Conservation (phyloP, 1,140 invertebrate species). For the Drosophila malerkotliana region DNA sequence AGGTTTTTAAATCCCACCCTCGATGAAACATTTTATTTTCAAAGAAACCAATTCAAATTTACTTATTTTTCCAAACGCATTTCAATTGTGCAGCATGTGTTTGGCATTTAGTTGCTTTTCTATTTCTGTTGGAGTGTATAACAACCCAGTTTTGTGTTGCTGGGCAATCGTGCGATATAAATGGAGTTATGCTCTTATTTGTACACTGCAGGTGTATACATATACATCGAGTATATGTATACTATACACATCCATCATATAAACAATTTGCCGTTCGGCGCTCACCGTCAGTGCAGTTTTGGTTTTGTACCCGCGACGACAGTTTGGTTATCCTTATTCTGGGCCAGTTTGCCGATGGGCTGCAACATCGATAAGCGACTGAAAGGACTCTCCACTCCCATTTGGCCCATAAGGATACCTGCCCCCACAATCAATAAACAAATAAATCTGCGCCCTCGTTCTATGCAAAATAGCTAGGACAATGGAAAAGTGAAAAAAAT, state of each 20-base stretch:
- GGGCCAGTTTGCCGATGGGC: conserved; percentile 40
- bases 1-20: neutral
- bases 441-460: conserved; percentile 61
- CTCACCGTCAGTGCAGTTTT: conserved; percentile 48
- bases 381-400: neutral
- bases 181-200: conserved; percentile 47
- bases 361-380: conserved; percentile 21
- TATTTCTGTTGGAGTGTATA: conserved; percentile 13
- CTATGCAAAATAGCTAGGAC: conserved; percentile 12
- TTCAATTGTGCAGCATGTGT: conserved; percentile 62
- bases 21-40: neutral
- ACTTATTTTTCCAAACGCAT: conserved; percentile 37
- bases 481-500: conserved; percentile 18
- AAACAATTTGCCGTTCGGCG: conserved; percentile 58
- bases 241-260: conserved; percentile 56
- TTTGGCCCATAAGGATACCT: conserved; percentile 24
- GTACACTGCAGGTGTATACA: neutral
- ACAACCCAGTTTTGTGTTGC: conserved; percentile 43
- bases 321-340: conserved; percentile 38
- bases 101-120: conserved; percentile 59
- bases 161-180: conserved; percentile 62
- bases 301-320: conserved; percentile 30
- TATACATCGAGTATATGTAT: neutral
- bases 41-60: neutral
- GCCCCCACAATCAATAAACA: conserved; percentile 65